phyloP scores from a whole-genome alignment of 2,888 invertebrate genomes.

The Epinotia brunnichana region DNA sequence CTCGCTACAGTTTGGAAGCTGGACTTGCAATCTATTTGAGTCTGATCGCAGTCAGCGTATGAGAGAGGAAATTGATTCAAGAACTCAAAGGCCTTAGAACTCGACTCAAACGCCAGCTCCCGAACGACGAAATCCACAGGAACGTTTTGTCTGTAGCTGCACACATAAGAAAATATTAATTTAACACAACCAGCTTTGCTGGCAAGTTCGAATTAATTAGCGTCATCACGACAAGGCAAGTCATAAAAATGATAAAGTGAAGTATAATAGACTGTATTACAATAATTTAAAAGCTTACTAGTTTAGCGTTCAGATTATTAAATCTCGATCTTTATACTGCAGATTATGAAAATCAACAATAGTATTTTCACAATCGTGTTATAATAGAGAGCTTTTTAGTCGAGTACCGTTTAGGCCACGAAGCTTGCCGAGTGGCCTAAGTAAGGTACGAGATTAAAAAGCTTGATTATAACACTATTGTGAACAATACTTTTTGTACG shows the following conservation, averaged over 20 bases:
- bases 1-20: conserved; percentile 85
- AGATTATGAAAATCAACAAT: background rate
- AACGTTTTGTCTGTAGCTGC: conserved; percentile 97
- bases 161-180: conserved; percentile 82
- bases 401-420: no score
- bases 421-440: no score
- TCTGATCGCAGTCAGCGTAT: conserved; percentile 87
- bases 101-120: conserved; percentile 94
- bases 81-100: conserved; percentile 94
- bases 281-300: background rate
- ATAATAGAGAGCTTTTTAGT: no score
- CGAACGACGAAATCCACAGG: conserved; percentile 93
- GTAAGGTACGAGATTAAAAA: no score
- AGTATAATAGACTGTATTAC: background rate
- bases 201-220: conserved; percentile 49
- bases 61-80: conserved; percentile 91
- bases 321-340: background rate
- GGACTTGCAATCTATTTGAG: conserved; percentile 95
- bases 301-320: background rate
- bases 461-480: no score
- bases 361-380: no score
- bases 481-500: no score
- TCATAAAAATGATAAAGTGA: conserved; percentile 1
- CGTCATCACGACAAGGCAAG: background rate
- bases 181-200: conserved; percentile 70